Base-by-base conservation (phyloP, 2,797 vertebrate species). In the Pogoniulus pusillus region DNA sequence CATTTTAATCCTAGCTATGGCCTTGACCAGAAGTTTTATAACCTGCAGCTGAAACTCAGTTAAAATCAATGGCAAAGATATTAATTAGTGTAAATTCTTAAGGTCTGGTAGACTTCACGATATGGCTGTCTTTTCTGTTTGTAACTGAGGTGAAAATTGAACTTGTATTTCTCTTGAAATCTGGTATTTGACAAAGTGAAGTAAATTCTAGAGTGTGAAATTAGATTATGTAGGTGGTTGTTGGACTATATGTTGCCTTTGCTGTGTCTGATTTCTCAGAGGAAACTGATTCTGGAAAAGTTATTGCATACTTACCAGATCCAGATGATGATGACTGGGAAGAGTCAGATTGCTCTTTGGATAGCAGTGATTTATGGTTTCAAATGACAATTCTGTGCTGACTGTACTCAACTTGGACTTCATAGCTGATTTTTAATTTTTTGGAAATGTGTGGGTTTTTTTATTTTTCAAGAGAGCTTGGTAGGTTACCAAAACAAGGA, bases 31-130 rank as follows among this genome's bases (percentile, higher is more conserved):
- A 41, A 58, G 41, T 58, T 89, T 27, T 3, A 37, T 79, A 54
- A 70, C 29, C 26, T 86, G 71, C 45, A 43, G 16, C 5, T 90
- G 76, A 81, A 95, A 53, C 15, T 47, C 35, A 30, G 30, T 77
- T 91, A 60, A 94, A 91, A 80, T 74, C 51, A 87, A 24, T 75
- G 29, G 39, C 26, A 79, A 87, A 92, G 51, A n/a, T 12, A 15
- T 89, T 63, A 75, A 60, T 75, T 85, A 82, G 16, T 64, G 17
- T 86, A 72, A 86, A 54, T 91, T 91, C 23, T 69, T 71, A 71
- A 35, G 26, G 11, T 84, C 27, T 60, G 26, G 41, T 45, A 51
- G 62, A 39, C 54, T 77, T 76, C 2, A 7, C 76, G 51, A 79
- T 79, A 77, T 63, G 30, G 72, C 24, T 59, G 6, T 70, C 69